Evolutionary conservation across 2,113 vertebrate species (phyloP), one percentile per base, ranked within the genome.

Genomic region (Orcinus orca): DNA sequence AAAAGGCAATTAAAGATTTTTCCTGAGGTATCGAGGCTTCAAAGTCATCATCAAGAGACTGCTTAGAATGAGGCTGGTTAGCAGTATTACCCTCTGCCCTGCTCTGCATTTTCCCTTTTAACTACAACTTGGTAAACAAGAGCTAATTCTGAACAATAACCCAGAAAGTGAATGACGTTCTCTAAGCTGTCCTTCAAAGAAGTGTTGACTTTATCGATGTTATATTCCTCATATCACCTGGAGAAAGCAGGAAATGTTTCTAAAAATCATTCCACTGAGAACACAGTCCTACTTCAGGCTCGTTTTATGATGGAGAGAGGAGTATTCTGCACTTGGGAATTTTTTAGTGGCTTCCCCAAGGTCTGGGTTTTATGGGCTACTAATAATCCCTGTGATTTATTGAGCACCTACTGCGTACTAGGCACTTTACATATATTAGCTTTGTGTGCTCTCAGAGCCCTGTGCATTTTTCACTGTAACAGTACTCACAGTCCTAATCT

Each of bases 101-200:
- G 97, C 96, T 97, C 97, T 97, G 97, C 94, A 93, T 97, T 98
- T 98, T 98, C 18, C 79, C 97, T 97, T 98, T 96, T 97, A 97
- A 98, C 97, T 98, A 88, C 76, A 93, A 96, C 92, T 95, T 93
- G 96, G 96, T 98, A 98, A 98, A 98, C 97, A 98, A 96, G 97
- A 97, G 80, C 97, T 98, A 96, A 96, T 97, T 97, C 97, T 98
- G 97, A 97, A 93, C 96, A 98, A 84, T 96, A 97, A 98, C 95
- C 96, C 90, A 87, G 97, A 97, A 98, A 98, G 97, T 98, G 97
- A 96, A 97, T 93, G 84, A 97, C 9, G 0, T 98, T 98, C 97
- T 97, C 96, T 92, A 50, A 73, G 93, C 95, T 82, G 17, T 89
- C 96, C 20, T 97, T 95, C 65, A 97, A 98, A 98, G 97, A 98